A percentile compares a stretch with the other conserved stretches of the same genome.
Evolutionary conservation across 64 coral and sea anemone genomes (phyloP).

Genomic region (Pocillopora damicornis): DNA sequence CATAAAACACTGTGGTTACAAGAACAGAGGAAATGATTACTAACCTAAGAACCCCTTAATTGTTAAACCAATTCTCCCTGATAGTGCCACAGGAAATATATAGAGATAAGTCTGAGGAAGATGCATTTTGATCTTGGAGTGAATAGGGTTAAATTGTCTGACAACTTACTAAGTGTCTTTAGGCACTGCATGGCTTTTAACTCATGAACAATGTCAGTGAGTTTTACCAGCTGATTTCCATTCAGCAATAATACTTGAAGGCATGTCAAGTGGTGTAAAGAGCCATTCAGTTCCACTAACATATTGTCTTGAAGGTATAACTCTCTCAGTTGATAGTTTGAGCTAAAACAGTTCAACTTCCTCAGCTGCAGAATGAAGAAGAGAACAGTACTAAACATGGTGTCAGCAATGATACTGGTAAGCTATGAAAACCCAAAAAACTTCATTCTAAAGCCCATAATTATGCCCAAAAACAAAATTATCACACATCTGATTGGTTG

Average conservation of each 20-base stretch:
- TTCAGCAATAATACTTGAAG: conserved; percentile 88
- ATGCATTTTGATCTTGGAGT: too few relatives aligned
- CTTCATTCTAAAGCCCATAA: too few relatives aligned
- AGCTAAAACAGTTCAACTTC: conserved; percentile 69
- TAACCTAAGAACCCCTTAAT: too few relatives aligned
- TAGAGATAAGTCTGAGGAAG: too few relatives aligned
- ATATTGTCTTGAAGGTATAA: conserved; percentile 91
- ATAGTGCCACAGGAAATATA: too few relatives aligned
- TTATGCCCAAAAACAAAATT: too few relatives aligned
- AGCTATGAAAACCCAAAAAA: too few relatives aligned
- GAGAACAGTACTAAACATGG: neutral
- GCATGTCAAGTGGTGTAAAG: conserved; percentile 72
- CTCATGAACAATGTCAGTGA: conserved; percentile 92
- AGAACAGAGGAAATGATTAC: too few relatives aligned
- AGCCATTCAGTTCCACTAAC: conserved; percentile 77
- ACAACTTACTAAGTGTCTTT: conserved; percentile 73
- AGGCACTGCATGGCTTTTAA: conserved; percentile 87
- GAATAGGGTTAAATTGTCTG: neutral
- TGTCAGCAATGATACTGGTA: too few relatives aligned
- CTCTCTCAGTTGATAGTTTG: conserved; percentile 74
- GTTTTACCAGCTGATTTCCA: conserved; percentile 90
- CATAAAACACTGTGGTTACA: too few relatives aligned
- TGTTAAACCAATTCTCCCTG: too few relatives aligned
- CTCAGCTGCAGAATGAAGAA: conserved; percentile 52
- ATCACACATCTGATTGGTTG: too few relatives aligned